A percentile compares a stretch with the other conserved stretches of the same genome.
phyloP scores from a whole-genome alignment of 2,797 vertebrate species.

The Muraenolepis orangiensis region DNA sequence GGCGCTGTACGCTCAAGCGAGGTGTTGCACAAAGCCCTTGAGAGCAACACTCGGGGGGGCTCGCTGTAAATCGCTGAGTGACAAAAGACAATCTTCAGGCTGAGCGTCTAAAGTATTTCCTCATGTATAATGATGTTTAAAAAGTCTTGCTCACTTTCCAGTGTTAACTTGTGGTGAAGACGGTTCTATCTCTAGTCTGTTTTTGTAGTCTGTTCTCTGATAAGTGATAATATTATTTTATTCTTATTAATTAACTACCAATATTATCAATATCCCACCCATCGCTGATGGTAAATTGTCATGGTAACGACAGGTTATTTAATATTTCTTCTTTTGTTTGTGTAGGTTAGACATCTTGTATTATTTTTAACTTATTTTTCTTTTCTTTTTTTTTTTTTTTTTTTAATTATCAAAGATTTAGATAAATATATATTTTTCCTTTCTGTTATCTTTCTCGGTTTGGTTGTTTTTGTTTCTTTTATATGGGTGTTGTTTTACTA shows the following conservation, averaged over 20 bases:
- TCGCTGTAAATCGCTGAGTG: constrained; percentile 62
- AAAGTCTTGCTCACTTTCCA: constrained; percentile 82
- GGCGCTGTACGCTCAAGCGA: constrained; percentile 8
- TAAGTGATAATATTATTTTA: constrained; percentile 51
- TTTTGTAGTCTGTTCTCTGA: constrained; percentile 68
- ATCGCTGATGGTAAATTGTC: constrained; percentile 58
- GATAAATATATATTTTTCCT: constrained; percentile 74
- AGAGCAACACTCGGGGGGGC: constrained; percentile 51
- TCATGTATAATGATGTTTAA: constrained; percentile 79
- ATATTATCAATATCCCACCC: constrained; percentile 63
- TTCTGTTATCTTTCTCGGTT: constrained; percentile 48
- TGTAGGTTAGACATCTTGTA: constrained; percentile 74
- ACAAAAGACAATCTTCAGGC: constrained; percentile 82
- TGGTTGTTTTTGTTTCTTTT: constrained; percentile 65
- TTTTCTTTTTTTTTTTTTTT: constrained; percentile 71
- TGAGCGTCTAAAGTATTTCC: constrained; percentile 52
- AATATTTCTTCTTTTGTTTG: constrained; percentile 55
- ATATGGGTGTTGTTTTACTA: constrained; percentile 85
- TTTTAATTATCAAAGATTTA: constrained; percentile 69
- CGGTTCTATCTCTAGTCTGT: constrained; percentile 81
- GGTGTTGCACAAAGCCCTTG: constrained; percentile 34
- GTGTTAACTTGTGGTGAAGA: constrained; percentile 91
- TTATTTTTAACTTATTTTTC: constrained; percentile 70
- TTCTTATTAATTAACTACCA: constrained; percentile 56
- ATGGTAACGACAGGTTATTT: constrained; percentile 63